Evolutionary conservation across 2,113 vertebrate genomes (phyloP), one percentile per base, ranked within the genome.

Genomic region (Crypturellus undulatus): DNA sequence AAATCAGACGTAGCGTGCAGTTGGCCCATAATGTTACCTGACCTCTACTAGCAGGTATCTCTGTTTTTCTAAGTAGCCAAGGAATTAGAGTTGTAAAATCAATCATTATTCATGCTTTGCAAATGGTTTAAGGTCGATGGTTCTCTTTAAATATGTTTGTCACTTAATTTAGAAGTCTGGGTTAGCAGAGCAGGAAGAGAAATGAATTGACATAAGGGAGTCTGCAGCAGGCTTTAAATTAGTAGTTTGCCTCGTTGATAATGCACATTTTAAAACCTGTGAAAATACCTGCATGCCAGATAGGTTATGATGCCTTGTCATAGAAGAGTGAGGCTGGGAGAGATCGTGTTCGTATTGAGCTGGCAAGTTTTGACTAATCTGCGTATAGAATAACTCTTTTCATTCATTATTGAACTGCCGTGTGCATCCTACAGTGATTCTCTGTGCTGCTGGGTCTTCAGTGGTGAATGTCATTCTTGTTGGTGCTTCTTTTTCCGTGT

Each of bases 261-360:
- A 43, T 51, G 75, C 51, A 28, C 86, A 38, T 89, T 80, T 96
- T 62, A 49, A 95, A 86, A 79, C 51, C 69, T 90, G 42, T 92
- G 83, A 92, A 92, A 90, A 84, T 84, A 96, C 80, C 88, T 96
- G 79, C n/a, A 13, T 91, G 68, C 79, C 42, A 49, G 67, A 72
- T 67, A 62, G 78, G 52, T 88, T 86, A 0, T 83, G 92, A 90
- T n/a, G 52, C 25, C 89, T 92, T 94, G 69, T 93, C 83, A 92
- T 20, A 60, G 67, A 82, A 69, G 43, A 93, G 49, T 43, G 62
- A 22, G 76, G 11, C 45, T 94, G 87, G 36, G 38, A 91, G 87
- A 82, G 93, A n/a, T 28, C 56, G 16, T 45, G 42, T 71, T 90
- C 26, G 3, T 75, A 62, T 47, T 43, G 71, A 65, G 10, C 40